A percentile compares a stretch with the other conserved stretches of the same genome.
Evolutionary conservation across 2,888 invertebrate species (phyloP).

Genomic region (Monoplex corrugatus): DNA sequence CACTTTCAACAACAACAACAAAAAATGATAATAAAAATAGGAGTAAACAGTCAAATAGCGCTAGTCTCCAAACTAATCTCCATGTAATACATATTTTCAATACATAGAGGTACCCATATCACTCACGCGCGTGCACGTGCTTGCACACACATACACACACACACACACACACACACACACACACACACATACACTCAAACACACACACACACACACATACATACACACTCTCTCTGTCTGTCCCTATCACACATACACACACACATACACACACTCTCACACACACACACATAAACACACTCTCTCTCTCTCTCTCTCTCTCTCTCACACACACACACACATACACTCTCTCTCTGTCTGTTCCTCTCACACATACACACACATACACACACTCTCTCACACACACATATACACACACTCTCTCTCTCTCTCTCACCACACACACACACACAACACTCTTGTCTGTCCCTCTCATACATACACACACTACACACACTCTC

Average conservation of each 20-base stretch:
- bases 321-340: neutral
- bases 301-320: neutral
- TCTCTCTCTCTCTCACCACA: neutral
- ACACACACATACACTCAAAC: neutral
- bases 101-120: too few species aligned
- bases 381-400: conserved; percentile 25
- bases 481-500: too few species aligned
- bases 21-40: too few species aligned
- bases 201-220: neutral
- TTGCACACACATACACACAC: neutral
- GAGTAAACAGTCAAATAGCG: too few species aligned
- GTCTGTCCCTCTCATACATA: too few species aligned
- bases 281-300: neutral
- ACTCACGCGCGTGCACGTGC: neutral
- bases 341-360: neutral
- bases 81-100: too few species aligned
- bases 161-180: neutral
- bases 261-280: neutral
- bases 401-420: neutral
- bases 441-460: neutral
- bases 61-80: too few species aligned
- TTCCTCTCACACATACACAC: neutral
- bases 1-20: too few species aligned
- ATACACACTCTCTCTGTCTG: neutral
- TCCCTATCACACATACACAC: neutral